phyloP scores from a whole-genome alignment of 2,888 invertebrate species.

The Hipparchia semele region DNA sequence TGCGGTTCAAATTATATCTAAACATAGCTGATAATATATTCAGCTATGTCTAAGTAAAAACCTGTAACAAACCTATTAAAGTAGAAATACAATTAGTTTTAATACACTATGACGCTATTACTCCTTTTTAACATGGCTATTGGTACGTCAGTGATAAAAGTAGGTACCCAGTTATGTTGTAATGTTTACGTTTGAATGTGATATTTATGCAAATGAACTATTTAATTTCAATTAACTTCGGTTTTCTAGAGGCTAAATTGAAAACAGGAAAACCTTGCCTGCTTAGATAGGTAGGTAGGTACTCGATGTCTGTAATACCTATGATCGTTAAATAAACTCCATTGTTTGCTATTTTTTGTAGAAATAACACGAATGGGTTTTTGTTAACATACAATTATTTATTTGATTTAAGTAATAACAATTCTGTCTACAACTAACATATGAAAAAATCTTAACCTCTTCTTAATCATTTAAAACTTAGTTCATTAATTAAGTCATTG shows the following conservation, averaged over 20 bases:
- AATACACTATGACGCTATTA: neutral
- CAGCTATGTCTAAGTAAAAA: neutral
- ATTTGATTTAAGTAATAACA: neutral
- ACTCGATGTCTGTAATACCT: conserved; percentile 21
- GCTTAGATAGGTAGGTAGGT: conserved; percentile 5
- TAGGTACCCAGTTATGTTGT: conserved; percentile 16
- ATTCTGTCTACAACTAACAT: neutral
- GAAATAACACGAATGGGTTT: too few species aligned
- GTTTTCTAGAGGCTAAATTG: conserved; percentile 44
- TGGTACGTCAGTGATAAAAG: conserved; percentile 27
- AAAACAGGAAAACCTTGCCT: conserved; percentile 61
- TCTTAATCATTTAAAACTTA: too few species aligned
- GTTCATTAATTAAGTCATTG: too few species aligned
- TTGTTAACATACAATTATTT: neutral
- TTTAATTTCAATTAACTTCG: conserved; percentile 33
- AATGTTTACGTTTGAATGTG: conserved; percentile 29
- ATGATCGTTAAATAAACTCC: conserved; percentile 35
- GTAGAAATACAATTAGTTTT: conserved; percentile 5
- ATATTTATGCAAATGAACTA: conserved; percentile 32
- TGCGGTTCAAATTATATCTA: too few species aligned
- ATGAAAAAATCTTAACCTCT: neutral
- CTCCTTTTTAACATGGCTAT: conserved; percentile 1
- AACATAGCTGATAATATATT: neutral
- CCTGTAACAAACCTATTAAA: neutral
- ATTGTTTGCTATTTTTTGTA: conserved; percentile 37